Evolutionary conservation across 2,113 vertebrate genomes (phyloP).

Genomic region (Rostratula benghalensis): DNA sequence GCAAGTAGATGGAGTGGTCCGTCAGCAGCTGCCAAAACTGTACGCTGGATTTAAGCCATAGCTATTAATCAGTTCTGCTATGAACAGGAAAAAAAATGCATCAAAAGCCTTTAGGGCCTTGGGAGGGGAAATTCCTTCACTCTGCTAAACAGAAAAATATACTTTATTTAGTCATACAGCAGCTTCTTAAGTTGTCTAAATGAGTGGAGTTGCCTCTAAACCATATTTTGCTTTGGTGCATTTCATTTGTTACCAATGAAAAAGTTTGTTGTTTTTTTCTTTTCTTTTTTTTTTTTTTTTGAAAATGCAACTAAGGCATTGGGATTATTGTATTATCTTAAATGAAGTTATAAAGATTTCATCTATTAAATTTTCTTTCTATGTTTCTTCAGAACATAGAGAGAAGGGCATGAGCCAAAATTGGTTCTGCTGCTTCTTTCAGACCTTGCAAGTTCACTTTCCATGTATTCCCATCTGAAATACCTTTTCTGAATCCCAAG

Average conservation of each 20-base stretch:
- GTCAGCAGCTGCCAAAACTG: constrained; percentile 32
- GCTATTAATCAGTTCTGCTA: constrained; percentile 48
- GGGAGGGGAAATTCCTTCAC: constrained; percentile 32
- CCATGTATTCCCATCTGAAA: not conserved
- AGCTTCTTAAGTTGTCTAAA: not conserved
- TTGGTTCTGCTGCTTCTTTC: not conserved
- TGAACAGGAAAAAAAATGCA: not conserved
- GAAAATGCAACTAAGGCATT: not conserved
- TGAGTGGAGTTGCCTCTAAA: not conserved
- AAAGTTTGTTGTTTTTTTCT: not conserved
- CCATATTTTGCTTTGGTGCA: not conserved
- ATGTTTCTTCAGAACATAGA: not conserved
- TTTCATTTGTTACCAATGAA: not conserved
- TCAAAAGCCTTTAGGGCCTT: not conserved
- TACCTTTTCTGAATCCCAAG: not conserved
- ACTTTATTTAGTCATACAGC: constrained; percentile 24
- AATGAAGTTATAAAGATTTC: not conserved
- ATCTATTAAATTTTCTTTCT: not conserved
- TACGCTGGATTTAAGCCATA: constrained; percentile 26
- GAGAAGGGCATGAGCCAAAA: not conserved
- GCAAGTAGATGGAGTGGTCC: constrained; percentile 4
- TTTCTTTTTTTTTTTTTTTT: not conserved
- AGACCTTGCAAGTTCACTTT: not conserved
- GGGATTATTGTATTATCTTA: not conserved
- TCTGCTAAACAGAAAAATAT: not conserved